Conservation (phyloP, 2,797 vertebrate species). For the Telmatherina bonti region DNA sequence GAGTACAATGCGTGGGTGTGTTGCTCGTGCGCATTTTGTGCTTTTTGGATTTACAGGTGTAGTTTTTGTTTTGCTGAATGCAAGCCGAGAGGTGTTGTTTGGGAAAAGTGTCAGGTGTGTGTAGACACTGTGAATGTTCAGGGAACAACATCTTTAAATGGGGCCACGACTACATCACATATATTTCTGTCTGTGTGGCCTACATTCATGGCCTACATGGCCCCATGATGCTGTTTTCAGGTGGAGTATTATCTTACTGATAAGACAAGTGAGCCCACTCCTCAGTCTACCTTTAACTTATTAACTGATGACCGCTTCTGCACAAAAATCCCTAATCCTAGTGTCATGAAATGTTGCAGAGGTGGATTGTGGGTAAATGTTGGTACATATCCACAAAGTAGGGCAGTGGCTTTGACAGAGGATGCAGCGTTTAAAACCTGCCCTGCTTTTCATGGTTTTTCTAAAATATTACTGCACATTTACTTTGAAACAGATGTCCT, state of each 20-base stretch:
- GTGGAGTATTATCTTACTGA: slow-evolving; percentile 6
- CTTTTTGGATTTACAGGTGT: slow-evolving; percentile 63
- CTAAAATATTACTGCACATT: background rate
- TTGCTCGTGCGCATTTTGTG: slow-evolving; percentile 73
- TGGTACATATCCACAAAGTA: background rate
- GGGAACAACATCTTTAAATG: slow-evolving; percentile 18
- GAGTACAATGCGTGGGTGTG: slow-evolving; percentile 70
- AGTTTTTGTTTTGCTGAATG: background rate
- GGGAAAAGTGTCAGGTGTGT: background rate
- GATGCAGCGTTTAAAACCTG: background rate
- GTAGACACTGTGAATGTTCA: background rate
- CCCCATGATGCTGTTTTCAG: background rate
- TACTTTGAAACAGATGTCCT: background rate
- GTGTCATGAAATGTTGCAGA: background rate
- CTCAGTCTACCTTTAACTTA: too few species aligned
- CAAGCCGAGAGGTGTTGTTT: background rate
- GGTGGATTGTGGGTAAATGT: background rate
- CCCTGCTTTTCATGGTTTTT: slow-evolving; percentile 4
- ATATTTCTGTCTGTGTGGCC: slow-evolving; percentile 5
- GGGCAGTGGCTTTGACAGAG: background rate
- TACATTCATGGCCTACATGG: background rate
- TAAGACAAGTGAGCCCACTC: too few species aligned
- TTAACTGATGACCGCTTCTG: background rate
- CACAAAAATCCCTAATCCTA: background rate
- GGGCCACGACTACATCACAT: slow-evolving; percentile 6